Percentiles rank a stretch among this genome's conserved stretches.
Evolutionary conservation across 2,888 invertebrate genomes (phyloP).

Genomic region (Monopis laevigella): DNA sequence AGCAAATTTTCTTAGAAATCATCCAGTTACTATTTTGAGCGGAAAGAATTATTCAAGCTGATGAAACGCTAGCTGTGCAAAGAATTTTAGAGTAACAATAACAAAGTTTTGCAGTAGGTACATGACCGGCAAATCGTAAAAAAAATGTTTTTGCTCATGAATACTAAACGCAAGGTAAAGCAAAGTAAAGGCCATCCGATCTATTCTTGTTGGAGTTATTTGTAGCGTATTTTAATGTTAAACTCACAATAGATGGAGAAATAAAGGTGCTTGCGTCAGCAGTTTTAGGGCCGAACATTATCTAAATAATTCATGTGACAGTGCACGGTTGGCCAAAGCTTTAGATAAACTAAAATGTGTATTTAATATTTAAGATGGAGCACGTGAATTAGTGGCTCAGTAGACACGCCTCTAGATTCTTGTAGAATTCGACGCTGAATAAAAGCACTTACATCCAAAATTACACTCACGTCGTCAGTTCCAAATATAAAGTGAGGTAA

Average conservation of each 20-base stretch:
- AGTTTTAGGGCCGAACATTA: neutral
- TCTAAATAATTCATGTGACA: slow-evolving; percentile 3
- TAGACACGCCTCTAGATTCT: neutral
- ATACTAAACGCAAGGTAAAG: slow-evolving; percentile 6
- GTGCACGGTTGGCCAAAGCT: neutral
- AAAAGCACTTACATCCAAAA: neutral
- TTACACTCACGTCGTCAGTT: neutral
- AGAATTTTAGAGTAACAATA: slow-evolving; percentile 4
- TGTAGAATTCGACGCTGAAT: neutral
- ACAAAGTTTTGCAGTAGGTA: neutral
- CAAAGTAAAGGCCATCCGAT: slow-evolving; percentile 16
- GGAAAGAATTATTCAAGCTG: neutral
- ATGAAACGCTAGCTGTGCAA: neutral
- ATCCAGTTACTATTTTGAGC: neutral
- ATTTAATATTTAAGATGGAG: slow-evolving; percentile 1
- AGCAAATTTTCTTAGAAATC: slow-evolving; percentile 1
- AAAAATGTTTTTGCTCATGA: slow-evolving; percentile 7
- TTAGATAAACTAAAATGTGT: neutral
- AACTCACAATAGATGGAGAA: slow-evolving; percentile 17
- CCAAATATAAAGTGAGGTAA: neutral
- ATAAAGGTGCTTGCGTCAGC: slow-evolving; percentile 13
- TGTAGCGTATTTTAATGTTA: slow-evolving; percentile 17
- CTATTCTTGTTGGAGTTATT: slow-evolving; percentile 18
- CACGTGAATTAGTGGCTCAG: neutral
- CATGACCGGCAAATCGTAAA: slow-evolving; percentile 4